phyloP scores from a whole-genome alignment of 2,888 invertebrate species.

The Dyspetes luteomarginatus region DNA sequence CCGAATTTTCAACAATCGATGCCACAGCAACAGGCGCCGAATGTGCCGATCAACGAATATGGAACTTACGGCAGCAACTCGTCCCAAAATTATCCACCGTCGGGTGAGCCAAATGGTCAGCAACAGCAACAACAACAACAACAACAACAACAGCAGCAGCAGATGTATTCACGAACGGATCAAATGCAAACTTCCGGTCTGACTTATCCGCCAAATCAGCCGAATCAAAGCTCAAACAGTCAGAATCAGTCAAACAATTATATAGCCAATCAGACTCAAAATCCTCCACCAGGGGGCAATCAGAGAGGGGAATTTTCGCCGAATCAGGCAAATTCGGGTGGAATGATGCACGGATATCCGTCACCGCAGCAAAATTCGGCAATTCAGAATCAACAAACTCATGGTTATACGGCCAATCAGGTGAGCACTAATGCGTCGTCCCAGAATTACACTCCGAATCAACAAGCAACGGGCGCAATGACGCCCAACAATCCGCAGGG shows the following conservation, averaged over 20 bases:
- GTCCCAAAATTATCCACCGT: slow-evolving; percentile 72
- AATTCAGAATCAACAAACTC: slow-evolving; percentile 65
- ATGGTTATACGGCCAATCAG: slow-evolving; percentile 59
- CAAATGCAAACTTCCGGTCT: slow-evolving; percentile 72
- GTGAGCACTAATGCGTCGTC: slow-evolving; percentile 15
- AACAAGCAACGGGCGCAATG: slow-evolving; percentile 46
- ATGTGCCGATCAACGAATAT: slow-evolving; percentile 76
- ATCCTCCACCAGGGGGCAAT: slow-evolving; percentile 41
- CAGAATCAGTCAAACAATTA: slow-evolving; percentile 62
- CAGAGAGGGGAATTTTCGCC: slow-evolving; percentile 52
- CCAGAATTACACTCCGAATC: slow-evolving; percentile 66
- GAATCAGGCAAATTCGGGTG: slow-evolving; percentile 68
- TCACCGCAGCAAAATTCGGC: slow-evolving; percentile 62
- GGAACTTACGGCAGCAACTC: slow-evolving; percentile 75
- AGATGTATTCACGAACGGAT: slow-evolving; percentile 75
- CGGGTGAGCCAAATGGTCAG: slow-evolving; percentile 70
- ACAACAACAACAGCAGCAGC: too few species aligned
- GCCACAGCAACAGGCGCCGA: slow-evolving; percentile 74
- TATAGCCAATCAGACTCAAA: slow-evolving; percentile 55
- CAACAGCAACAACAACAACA: too few species aligned
- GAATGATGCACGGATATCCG: slow-evolving; percentile 62
- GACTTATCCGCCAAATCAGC: slow-evolving; percentile 71
- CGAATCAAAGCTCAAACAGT: slow-evolving; percentile 64
- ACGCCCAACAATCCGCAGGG: slow-evolving; percentile 60
- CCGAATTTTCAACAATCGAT: slow-evolving; percentile 71